These are phyloP conservation scores for Lonchura striata DNA, from an alignment of 2,113 vertebrate genomes.

Conservation along the genomic window DNA sequence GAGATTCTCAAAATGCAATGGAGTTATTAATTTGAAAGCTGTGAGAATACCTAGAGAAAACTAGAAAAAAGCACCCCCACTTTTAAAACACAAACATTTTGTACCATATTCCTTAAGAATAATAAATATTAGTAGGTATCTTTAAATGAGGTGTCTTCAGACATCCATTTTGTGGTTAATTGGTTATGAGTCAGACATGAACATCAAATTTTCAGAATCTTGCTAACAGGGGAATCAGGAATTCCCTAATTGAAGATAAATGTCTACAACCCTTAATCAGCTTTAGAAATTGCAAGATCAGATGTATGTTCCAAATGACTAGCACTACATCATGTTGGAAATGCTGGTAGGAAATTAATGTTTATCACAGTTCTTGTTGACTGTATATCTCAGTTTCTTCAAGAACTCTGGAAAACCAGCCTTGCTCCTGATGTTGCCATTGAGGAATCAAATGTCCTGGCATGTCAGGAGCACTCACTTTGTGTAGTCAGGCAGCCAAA, in stretches of 20 bases:
- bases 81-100: neutral
- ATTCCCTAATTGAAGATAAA: neutral
- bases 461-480: neutral
- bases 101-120: neutral
- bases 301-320: neutral
- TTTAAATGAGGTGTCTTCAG: neutral
- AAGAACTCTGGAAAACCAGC: neutral
- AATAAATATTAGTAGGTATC: neutral
- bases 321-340: neutral
- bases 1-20: neutral
- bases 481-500: neutral
- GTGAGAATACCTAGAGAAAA: neutral
- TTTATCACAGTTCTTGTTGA: neutral
- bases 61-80: accelerated
- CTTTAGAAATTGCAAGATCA: neutral
- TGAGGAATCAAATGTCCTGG: neutral
- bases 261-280: neutral
- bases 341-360: neutral
- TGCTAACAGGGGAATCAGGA: neutral
- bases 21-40: neutral
- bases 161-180: neutral
- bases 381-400: neutral
- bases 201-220: neutral
- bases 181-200: neutral
- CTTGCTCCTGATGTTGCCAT: neutral